Percentiles rank a stretch among this genome's conserved stretches.
These are phyloP conservation scores for Lycodopsis pacificus DNA, from an alignment of 2,797 vertebrate species.

Conservation along the genomic window DNA sequence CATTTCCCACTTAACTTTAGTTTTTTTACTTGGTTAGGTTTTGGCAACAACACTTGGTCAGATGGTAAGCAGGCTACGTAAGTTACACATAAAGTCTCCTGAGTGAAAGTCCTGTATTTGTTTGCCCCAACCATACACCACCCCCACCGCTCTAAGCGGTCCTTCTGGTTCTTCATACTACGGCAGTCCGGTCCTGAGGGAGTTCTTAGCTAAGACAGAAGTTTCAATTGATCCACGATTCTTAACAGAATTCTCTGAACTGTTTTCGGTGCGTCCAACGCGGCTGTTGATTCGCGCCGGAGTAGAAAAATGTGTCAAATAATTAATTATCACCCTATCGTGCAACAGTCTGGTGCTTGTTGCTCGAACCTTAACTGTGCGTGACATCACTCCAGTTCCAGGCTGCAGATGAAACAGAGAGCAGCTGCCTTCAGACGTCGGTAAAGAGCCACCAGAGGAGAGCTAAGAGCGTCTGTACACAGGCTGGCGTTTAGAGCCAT, in stretches of 20 bases:
- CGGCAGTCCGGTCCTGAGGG: background rate
- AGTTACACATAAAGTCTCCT: too few relatives aligned
- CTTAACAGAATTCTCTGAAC: background rate
- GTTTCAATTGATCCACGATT: background rate
- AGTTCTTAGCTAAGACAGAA: background rate
- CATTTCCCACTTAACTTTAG: too few relatives aligned
- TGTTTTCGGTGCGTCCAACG: background rate
- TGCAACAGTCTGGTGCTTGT: background rate
- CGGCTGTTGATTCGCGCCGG: background rate
- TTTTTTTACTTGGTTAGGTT: too few relatives aligned
- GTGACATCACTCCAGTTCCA: background rate
- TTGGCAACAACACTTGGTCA: too few relatives aligned
- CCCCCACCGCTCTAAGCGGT: background rate
- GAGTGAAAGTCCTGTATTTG: too few relatives aligned
- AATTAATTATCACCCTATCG: background rate
- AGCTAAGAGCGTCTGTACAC: background rate
- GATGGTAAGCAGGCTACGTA: too few relatives aligned
- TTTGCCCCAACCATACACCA: background rate
- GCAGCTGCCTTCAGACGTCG: background rate
- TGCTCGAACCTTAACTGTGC: background rate
- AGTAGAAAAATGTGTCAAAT: background rate
- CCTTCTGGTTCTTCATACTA: background rate
- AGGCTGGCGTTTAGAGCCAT: background rate
- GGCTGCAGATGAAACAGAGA: background rate
- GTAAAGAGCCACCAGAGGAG: background rate